Base-by-base conservation (phyloP, 2,888 invertebrate species). In the Craniophora ligustri region DNA sequence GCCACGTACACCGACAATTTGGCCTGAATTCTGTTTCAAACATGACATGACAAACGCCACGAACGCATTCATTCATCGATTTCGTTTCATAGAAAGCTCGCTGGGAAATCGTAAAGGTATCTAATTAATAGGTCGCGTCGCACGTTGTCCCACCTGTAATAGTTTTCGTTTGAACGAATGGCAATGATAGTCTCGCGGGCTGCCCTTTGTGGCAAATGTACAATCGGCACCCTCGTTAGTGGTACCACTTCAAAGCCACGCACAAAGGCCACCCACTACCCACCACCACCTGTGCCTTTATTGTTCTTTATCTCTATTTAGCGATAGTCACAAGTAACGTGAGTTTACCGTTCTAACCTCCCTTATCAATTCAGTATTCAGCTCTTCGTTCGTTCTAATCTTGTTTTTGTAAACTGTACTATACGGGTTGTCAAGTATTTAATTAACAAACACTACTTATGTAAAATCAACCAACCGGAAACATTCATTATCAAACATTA, bases 191-290 rank as follows among this genome's bases (percentile, higher is more conserved):
- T 70, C 75, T 74, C 71, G 67, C 67, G 66, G 67, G 71, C 70
- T 60, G 68, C 64, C 76, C 81, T 83, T 84, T 85, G 80, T 45
- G 34, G 23, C n/a, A 35, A 45, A 45, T 28, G 45, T 80, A 67
- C 61, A 66, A 59, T 67, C 55, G 42, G 65, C 57, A 73, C 76
- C 73, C 84, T 84, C 81, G 84, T 86, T 87, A 86, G 76, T 67
- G 70, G 67, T 68, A 67, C 67, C 75, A 78, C 81, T 84, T 82
- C 81, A 83, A 83, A 85, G 81, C 67, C 62, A 67, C 71, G 72
- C 63, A 76, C 75, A 76, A 76, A 72, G 59, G 65, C 51, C 63
- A 21, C 45, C 47, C 41, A 28, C 57, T 50, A 47, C 46, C 50
- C 59, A 65, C 62, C 59, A 65, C 62, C 65, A 67, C 61, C 67